These are phyloP conservation scores for Dermatemys mawii DNA, from an alignment of 2,113 vertebrate genomes.

Conservation along the genomic window DNA sequence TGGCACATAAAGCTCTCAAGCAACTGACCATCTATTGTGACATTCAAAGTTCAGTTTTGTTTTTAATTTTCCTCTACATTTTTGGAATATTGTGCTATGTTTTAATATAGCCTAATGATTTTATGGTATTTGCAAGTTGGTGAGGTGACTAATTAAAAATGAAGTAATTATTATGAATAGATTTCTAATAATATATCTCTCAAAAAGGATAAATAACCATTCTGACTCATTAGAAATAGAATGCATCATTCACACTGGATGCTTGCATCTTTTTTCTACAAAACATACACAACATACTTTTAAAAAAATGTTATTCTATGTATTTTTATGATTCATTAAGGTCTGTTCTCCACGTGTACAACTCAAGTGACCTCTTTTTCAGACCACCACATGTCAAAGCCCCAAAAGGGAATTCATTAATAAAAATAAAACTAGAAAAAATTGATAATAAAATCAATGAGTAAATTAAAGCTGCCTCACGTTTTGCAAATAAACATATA, in stretches of 20 bases:
- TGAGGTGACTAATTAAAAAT: constrained; percentile 68
- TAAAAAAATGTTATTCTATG: constrained; percentile 10
- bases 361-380: constrained; percentile 17
- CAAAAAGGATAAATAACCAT: background rate
- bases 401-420: constrained; percentile 35
- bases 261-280: constrained; percentile 37
- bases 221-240: constrained; percentile 48
- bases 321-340: constrained; percentile 59
- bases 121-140: constrained; percentile 37
- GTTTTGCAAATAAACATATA: background rate
- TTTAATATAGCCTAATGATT: constrained; percentile 58
- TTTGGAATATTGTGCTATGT: constrained; percentile 18
- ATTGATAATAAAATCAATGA: background rate
- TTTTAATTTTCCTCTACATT: constrained; percentile 48
- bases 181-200: constrained; percentile 44
- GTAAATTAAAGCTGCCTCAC: background rate
- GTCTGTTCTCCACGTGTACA: background rate
- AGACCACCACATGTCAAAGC: constrained; percentile 1
- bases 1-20: background rate
- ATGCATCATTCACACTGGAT: constrained; percentile 9
- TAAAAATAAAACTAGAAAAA: constrained; percentile 30
- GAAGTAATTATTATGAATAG: constrained; percentile 53
- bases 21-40: constrained; percentile 12
- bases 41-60: constrained; percentile 49
- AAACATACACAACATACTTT: constrained; percentile 28